phyloP scores from a whole-genome alignment of 2,797 vertebrate species.

The Phrynocephalus vlangalii region DNA sequence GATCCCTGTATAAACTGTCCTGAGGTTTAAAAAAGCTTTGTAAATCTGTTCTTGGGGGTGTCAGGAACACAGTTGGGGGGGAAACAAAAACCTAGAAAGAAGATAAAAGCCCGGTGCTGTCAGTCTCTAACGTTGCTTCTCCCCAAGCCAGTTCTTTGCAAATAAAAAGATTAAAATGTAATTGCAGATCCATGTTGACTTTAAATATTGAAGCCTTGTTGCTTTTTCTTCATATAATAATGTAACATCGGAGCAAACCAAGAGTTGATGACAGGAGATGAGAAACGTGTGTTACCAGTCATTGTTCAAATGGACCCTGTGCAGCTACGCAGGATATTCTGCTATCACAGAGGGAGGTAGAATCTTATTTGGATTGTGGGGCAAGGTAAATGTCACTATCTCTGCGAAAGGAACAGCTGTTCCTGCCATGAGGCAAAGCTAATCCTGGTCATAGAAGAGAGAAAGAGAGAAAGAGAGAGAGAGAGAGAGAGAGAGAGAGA shows the following conservation, averaged over 20 bases:
- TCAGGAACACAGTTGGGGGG: constrained; percentile 4
- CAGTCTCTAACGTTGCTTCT: not conserved
- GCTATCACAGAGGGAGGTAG: not conserved
- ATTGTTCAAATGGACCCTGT: not conserved
- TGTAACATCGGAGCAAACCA: not conserved
- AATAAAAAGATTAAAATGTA: constrained; percentile 10
- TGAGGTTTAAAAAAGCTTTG: constrained; percentile 43
- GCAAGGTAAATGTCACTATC: not conserved
- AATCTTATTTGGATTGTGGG: not conserved
- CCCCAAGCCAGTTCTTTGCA: not conserved
- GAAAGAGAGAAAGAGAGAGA: too few relatives aligned
- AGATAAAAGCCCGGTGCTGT: not conserved
- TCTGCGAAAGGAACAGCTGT: not conserved
- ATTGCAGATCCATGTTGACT: too few relatives aligned
- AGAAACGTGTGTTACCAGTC: not conserved
- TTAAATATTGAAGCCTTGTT: not conserved
- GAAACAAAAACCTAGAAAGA: constrained; percentile 8
- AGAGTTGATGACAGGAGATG: not conserved
- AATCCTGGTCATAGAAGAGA: not conserved
- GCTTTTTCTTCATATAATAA: not conserved
- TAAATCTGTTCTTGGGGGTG: not conserved
- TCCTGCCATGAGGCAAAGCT: not conserved
- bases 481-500: too few relatives aligned
- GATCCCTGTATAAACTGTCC: constrained; percentile 33
- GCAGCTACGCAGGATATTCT: not conserved